Percentiles rank a stretch among this genome's conserved stretches.
Conservation (phyloP, 2,113 vertebrate species). For the Triplophysa tibetana region DNA sequence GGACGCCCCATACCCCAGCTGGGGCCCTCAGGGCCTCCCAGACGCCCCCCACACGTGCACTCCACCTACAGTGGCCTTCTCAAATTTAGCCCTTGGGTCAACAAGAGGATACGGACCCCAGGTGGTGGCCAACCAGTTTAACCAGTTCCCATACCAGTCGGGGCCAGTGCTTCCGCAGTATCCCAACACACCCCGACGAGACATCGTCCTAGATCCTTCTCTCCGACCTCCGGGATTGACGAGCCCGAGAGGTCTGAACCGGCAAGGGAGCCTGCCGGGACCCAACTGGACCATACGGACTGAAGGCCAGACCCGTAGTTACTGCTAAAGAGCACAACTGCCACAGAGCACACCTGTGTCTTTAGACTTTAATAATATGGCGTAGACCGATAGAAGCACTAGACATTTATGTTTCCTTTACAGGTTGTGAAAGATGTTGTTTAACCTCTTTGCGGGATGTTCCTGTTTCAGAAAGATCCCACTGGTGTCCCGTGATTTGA, state of each 20-base stretch:
- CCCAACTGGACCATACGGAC: slow-evolving; percentile 77
- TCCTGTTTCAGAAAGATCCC: slow-evolving; percentile 33
- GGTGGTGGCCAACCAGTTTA: slow-evolving; percentile 41
- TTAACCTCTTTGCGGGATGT: background rate
- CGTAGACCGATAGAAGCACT: slow-evolving; percentile 15
- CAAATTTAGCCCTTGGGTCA: slow-evolving; percentile 51
- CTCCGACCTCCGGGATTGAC: slow-evolving; percentile 59
- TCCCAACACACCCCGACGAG: slow-evolving; percentile 70
- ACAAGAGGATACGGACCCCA: slow-evolving; percentile 50
- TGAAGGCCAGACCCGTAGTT: slow-evolving; percentile 79
- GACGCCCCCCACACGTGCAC: slow-evolving; percentile 43
- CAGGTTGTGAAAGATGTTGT: slow-evolving; percentile 6
- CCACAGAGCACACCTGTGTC: background rate
- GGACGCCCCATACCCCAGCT: slow-evolving; percentile 46
- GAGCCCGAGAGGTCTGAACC: slow-evolving; percentile 56
- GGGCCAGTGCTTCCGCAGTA: slow-evolving; percentile 64
- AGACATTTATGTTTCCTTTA: slow-evolving; percentile 22
- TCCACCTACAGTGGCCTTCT: slow-evolving; percentile 51
- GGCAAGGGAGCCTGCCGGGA: slow-evolving; percentile 68
- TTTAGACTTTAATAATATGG: slow-evolving; percentile 19
- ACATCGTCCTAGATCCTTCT: slow-evolving; percentile 58
- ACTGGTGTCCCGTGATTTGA: slow-evolving; percentile 39
- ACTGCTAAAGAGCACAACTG: slow-evolving; percentile 68
- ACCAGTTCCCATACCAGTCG: slow-evolving; percentile 52
- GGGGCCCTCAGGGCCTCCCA: slow-evolving; percentile 44